Conservation (phyloP, 2,113 vertebrate species). For the Tupaia chinensis region DNA sequence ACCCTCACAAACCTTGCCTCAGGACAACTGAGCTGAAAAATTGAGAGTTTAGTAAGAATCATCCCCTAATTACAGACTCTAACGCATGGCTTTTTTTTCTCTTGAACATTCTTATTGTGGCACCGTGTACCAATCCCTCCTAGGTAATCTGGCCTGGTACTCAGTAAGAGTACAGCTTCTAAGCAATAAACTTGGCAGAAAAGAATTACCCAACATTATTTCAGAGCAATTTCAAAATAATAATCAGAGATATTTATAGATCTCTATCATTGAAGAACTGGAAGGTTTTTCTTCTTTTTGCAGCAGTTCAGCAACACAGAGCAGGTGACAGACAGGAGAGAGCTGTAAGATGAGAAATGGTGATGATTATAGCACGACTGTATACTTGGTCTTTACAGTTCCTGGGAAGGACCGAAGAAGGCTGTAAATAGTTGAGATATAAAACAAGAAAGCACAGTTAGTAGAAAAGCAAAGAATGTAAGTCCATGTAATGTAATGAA, state of each 20-base stretch:
- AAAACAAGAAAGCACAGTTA: not conserved
- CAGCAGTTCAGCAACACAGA: not conserved
- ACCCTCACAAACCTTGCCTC: not conserved
- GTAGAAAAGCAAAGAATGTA: not conserved
- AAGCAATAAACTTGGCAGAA: not conserved
- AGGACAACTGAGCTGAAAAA: not conserved
- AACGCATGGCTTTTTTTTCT: not conserved
- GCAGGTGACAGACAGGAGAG: not conserved
- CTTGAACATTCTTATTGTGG: constrained; percentile 43
- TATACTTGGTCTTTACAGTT: not conserved
- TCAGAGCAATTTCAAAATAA: not conserved
- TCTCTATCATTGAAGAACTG: not conserved
- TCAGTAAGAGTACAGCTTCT: not conserved
- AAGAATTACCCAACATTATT: not conserved
- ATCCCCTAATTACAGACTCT: not conserved
- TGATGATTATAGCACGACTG: not conserved
- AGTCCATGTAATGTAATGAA: not conserved
- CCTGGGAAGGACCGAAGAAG: not conserved
- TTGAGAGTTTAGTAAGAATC: not conserved
- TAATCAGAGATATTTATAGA: not conserved
- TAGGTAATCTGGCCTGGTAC: not conserved
- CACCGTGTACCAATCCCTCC: not conserved
- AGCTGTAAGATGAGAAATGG: not conserved
- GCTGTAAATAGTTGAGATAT: not conserved
- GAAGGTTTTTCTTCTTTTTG: constrained; percentile 21